Evolutionary conservation across 2,797 vertebrate species (phyloP), one percentile per base, ranked within the genome.

Genomic region (Acestrorhynchus altus): DNA sequence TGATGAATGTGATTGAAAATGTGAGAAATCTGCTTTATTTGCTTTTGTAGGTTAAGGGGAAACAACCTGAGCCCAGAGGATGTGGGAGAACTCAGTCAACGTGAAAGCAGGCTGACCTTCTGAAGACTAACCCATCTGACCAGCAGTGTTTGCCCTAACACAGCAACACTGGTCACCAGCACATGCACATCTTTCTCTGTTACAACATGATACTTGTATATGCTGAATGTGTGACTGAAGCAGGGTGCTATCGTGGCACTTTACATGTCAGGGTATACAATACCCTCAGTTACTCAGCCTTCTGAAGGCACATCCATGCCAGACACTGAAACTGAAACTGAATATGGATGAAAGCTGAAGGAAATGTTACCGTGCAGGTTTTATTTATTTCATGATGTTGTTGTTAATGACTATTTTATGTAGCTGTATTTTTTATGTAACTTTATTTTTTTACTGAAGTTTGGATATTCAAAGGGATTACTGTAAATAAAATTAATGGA

Each of bases 21-120:
- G 16, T 66, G 42, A 18, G 39, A 70, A 70, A 13, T 57, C 18
- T 71, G 59, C 56, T 12, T 72, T 81, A 72, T 74, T 22, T 61
- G 81, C 16, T 83, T 65, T 57, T 74, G 54, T 42, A 96, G 95
- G 95, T 87, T 96, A 83, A 91, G 65, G 81, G 94, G 93, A 78
- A 96, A 95, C 79, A 64, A 84, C 16, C 89, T 96, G 66, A 95
- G 89, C 61, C 63, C 47, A 4, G 92, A 93, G 76, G 95, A 96
- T 20, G 77, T 71, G 0, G 84, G 92, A 75, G 87, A 88, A 78
- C 85, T 96, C 79, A 60, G 80, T 39, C 83, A 78, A 64, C 88
- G 71, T 70, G 94, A 94, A 73, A 81, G 89, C 63, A 90, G 94
- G 84, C 85, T 95, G 20, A 77, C 76, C 66, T 92, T 95, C 84